phyloP scores from a whole-genome alignment of 2,797 vertebrate species.

The Platalea minor region DNA sequence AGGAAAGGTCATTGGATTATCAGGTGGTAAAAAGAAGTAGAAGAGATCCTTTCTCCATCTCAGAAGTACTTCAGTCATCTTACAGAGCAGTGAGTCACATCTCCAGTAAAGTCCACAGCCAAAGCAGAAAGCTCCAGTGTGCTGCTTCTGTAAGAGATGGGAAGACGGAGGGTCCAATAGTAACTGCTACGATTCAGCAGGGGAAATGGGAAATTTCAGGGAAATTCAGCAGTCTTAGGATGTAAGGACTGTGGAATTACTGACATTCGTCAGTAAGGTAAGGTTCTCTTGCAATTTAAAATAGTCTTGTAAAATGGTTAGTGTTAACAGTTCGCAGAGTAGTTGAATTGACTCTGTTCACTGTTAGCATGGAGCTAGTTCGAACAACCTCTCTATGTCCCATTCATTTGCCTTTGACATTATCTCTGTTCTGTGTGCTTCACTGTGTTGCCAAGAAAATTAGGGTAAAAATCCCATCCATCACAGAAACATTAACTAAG shows the following conservation, averaged over 20 bases:
- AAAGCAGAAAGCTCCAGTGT: neutral
- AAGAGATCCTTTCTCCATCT: neutral
- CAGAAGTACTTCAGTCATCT: neutral
- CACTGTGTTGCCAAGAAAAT: neutral
- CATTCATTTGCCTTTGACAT: slow-evolving; percentile 2
- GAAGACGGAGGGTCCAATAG: neutral
- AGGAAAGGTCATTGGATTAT: neutral
- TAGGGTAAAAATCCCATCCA: neutral
- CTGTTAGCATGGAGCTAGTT: neutral
- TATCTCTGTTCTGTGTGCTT: neutral
- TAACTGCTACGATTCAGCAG: neutral
- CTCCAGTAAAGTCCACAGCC: neutral
- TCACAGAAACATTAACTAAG: neutral
- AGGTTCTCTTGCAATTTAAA: neutral
- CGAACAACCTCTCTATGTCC: neutral
- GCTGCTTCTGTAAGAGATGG: neutral
- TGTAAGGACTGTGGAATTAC: neutral
- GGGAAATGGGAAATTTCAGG: neutral
- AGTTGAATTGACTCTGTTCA: neutral
- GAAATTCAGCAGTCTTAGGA: neutral
- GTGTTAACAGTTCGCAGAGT: neutral
- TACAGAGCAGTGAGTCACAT: neutral
- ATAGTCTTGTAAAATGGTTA: neutral
- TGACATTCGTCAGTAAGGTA: neutral
- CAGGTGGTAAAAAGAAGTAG: neutral